Evolutionary conservation across 1,140 invertebrate genomes (phyloP).

Genomic region (Coenobita brevimanus): DNA sequence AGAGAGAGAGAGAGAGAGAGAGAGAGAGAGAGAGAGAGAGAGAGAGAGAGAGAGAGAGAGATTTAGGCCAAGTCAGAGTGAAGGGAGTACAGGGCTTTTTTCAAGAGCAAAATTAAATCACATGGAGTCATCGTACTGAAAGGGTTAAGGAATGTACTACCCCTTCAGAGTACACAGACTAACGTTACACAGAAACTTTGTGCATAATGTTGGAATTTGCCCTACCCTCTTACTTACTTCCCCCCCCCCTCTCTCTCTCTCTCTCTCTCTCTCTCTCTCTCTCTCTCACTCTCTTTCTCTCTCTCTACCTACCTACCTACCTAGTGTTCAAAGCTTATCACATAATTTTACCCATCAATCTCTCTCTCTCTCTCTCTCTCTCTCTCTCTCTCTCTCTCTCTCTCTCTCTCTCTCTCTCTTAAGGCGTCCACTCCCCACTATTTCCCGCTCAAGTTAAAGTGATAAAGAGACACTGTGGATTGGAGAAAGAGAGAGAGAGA

Average conservation of each 20-base stretch:
- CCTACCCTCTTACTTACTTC: neutral
- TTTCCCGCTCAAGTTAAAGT: neutral
- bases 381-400: too few species aligned
- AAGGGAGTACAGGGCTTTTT: too few species aligned
- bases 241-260: neutral
- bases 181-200: too few species aligned
- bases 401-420: neutral
- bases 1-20: neutral
- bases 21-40: neutral
- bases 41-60: neutral
- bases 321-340: neutral
- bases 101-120: too few species aligned
- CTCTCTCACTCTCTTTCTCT: neutral
- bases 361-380: neutral
- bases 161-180: too few species aligned
- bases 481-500: neutral
- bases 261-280: neutral
- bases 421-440: neutral
- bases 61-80: too few species aligned
- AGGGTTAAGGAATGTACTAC: too few species aligned
- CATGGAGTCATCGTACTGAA: too few species aligned
- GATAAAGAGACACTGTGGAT: neutral
- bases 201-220: neutral
- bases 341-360: too few species aligned
- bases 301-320: neutral